phyloP scores from a whole-genome alignment of 2,888 invertebrate species.

The Protonemura montana region DNA sequence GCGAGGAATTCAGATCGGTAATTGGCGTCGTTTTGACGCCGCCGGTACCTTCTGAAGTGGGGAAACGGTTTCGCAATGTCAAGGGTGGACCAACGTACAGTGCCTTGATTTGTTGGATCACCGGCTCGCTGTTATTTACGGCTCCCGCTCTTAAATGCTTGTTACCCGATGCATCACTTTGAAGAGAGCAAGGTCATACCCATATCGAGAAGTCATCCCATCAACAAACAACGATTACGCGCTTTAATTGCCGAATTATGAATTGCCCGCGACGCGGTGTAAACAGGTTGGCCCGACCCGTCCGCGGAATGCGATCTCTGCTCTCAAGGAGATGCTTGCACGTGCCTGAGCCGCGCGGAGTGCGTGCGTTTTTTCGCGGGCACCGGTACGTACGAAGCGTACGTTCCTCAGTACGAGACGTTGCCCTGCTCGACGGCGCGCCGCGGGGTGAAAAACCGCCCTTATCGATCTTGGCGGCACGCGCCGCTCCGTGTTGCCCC shows the following conservation, averaged over 20 bases:
- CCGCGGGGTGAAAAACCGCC: constrained; percentile 9
- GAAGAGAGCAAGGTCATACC: neutral
- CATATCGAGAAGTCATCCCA: neutral
- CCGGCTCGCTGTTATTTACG: too few relatives aligned
- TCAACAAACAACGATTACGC: neutral
- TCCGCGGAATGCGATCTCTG: neutral
- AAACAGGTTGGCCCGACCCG: neutral
- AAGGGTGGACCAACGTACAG: too few relatives aligned
- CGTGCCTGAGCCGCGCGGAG: neutral
- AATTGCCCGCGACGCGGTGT: neutral
- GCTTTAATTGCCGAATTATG: neutral
- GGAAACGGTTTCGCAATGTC: too few relatives aligned
- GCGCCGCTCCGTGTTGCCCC: neutral
- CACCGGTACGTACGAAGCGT: too few relatives aligned
- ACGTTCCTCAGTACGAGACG: neutral
- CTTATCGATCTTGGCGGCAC: neutral
- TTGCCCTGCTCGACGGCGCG: neutral
- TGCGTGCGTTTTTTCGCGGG: neutral
- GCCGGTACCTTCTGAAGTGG: neutral
- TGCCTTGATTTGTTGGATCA: too few relatives aligned
- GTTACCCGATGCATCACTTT: too few relatives aligned
- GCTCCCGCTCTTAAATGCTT: too few relatives aligned
- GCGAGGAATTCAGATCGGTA: neutral
- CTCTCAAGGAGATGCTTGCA: neutral
- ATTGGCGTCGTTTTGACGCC: neutral